Base-by-base conservation (phyloP, 2,888 invertebrate genomes). In the Itoplectis maculator region DNA sequence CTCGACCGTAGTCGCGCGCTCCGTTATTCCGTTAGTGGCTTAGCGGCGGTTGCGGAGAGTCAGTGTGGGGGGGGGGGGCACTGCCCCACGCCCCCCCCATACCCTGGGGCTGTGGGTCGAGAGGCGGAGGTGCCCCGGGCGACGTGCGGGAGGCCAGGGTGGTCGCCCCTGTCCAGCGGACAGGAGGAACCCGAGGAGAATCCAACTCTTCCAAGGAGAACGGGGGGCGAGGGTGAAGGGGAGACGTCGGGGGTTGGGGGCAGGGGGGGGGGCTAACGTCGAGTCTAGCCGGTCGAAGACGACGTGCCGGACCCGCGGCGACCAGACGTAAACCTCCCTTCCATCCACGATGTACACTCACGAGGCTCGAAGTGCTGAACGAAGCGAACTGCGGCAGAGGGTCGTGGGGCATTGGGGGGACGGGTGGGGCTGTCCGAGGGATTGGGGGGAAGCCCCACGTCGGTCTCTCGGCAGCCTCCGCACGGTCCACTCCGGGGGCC, bases 11-110 rank as follows among this genome's bases (percentile, higher is more conserved):
- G 87, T 86, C 79, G 84, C 74, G 85, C 88, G 91, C 86, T 86
- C 89, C 89, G 90, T 92, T 92, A 91, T 92, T 92, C 91, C 88
- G 91, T 92, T 92, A 92, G 91, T 91, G 91, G 90, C 92, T 91
- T 91, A 89, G 90, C 88, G 85, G 75, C 68, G 79, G 82, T 77
- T 82, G 81, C 65, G 77, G 47, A 63, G 40, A 61, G 75, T n/a
- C n/a, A n/a, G n/a, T n/a, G n/a, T 5, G n/a, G 9, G 11, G 6
- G 6, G 15, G 15, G 9, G 45, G n/a, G 59, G 56, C 3, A 3
- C 29, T 29, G 3, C 29, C 29, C 29, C 29, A 2, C 29, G 3
- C 5, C 29, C 29, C 29, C 29, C 29, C 29, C 29, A 29, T 5
- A 29, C 29, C 29, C 29, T 54, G 47, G 59, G 40, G 42, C n/a